Evolutionary conservation across 2,113 vertebrate genomes (phyloP), one percentile per base, ranked within the genome.

Genomic region (Periophthalmus modestus): DNA sequence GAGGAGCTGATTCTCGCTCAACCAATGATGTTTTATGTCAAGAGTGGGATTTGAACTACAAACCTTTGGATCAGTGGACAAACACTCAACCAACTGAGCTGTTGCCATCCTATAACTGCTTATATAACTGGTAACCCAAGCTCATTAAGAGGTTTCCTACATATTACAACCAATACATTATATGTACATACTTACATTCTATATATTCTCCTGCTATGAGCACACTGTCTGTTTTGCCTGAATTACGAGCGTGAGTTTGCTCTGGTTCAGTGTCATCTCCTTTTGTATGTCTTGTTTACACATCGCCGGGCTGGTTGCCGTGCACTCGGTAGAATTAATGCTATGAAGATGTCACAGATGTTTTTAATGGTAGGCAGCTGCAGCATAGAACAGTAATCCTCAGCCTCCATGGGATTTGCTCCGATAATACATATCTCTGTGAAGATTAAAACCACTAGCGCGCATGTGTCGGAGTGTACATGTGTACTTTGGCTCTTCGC

Each of bases 341-440:
- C 83, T 75, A 83, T 82, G 75, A 90, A 84, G 78, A 81, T 72
- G 72, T 83, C 87, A 84, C 89, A 87, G 90, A 90, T 92, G 88
- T 84, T 92, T 92, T 89, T 92, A 89, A 92, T 87, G 76, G 83
- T 65, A 75, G 84, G 81, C 87, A 89, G 91, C 92, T 91, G 87
- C 87, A 71, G 78, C 77, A 67, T 74, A 77, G 81, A 80, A 71
- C 78, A 79, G 82, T 91, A 92, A 94, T 91, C 89, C 75, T 11
- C 66, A 71, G 78, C 84, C 86, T 88, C 72, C 43, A 73, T 84
- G 78, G 90, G 91, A 93, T 93, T 92, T 92, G 85, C 74, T 87
- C 79, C 82, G 89, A 91, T 91, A 91, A 93, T 92, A 86, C 84
- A 85, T 87, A 91, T 93, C 91, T 92, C 85, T 77, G 81, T 78